Percentiles rank a stretch among this genome's conserved stretches.
These are phyloP conservation scores for Morpho deidamia DNA, from an alignment of 2,888 invertebrate genomes.

Conservation along the genomic window DNA sequence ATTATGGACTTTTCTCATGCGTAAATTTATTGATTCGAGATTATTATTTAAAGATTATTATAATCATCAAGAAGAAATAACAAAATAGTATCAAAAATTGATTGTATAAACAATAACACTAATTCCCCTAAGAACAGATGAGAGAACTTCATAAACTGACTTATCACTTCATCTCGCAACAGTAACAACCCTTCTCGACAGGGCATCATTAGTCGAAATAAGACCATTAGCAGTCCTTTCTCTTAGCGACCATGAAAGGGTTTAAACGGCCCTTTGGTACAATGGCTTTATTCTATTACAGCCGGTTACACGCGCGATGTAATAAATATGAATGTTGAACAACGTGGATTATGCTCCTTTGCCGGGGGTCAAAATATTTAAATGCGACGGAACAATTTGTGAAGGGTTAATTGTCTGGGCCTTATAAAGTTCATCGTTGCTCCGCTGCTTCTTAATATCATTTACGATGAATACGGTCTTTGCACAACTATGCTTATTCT, in stretches of 20 bases:
- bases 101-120: slow-evolving; percentile 15
- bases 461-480: not conserved
- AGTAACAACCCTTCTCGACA: slow-evolving; percentile 55
- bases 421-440: slow-evolving; percentile 32
- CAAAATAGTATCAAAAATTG: no score
- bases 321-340: slow-evolving; percentile 78
- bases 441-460: slow-evolving; percentile 25
- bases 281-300: slow-evolving; percentile 73
- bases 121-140: slow-evolving; percentile 41
- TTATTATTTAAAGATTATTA: no score
- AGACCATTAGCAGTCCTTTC: slow-evolving; percentile 77
- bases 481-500: no score
- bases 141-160: slow-evolving; percentile 60
- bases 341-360: slow-evolving; percentile 68
- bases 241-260: slow-evolving; percentile 71
- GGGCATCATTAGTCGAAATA: slow-evolving; percentile 74
- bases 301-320: slow-evolving; percentile 74
- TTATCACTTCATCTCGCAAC: slow-evolving; percentile 73
- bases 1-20: no score
- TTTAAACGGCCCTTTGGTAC: slow-evolving; percentile 71
- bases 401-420: slow-evolving; percentile 62
- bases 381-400: slow-evolving; percentile 68
- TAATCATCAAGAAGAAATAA: no score
- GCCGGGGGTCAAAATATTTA: slow-evolving; percentile 77
- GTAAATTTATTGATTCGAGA: no score